Conservation (phyloP, 92 coral and sea anemone species). For the Actinostola sp. region DNA sequence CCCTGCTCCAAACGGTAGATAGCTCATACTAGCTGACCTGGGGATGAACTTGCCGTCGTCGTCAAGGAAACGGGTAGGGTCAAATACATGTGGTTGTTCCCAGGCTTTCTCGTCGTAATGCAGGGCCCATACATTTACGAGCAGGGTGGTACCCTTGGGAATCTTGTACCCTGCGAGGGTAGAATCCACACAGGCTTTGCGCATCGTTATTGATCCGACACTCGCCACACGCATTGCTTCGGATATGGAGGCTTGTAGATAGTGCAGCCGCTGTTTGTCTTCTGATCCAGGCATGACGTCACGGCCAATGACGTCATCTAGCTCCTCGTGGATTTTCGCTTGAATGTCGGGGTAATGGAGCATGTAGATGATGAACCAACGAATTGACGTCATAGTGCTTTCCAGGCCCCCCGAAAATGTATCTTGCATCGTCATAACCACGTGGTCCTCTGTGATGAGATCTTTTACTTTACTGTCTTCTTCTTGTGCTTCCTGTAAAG, state of each 20-base stretch:
- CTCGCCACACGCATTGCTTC: slow-evolving; percentile 43
- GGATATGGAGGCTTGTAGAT: slow-evolving; percentile 37
- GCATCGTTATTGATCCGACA: slow-evolving; percentile 33
- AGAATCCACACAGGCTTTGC: slow-evolving; percentile 31
- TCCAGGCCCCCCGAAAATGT: slow-evolving; percentile 48
- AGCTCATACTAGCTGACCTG: slow-evolving; percentile 53
- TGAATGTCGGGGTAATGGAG: slow-evolving; percentile 56
- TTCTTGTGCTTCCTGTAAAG: slow-evolving; percentile 46
- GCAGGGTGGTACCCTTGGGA: slow-evolving; percentile 38
- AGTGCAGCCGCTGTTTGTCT: slow-evolving; percentile 34
- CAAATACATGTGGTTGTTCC: too few relatives aligned
- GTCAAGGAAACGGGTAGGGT: too few relatives aligned
- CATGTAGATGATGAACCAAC: slow-evolving; percentile 49
- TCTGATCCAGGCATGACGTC: slow-evolving; percentile 40
- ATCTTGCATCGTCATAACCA: slow-evolving; percentile 58
- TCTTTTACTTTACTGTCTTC: slow-evolving; percentile 37
- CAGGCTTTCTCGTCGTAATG: slow-evolving; percentile 24
- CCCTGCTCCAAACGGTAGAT: slow-evolving; percentile 53
- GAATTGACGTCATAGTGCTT: slow-evolving; percentile 24
- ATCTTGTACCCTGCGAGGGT: slow-evolving; percentile 46
- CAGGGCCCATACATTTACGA: slow-evolving; percentile 31
- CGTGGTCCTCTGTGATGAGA: slow-evolving; percentile 60
- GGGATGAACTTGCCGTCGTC: too few relatives aligned
- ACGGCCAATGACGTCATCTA: slow-evolving; percentile 58
- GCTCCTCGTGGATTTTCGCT: slow-evolving; percentile 49